Conservation (phyloP, 2,113 vertebrate genomes). For the Campylomormyrus tamandua region DNA sequence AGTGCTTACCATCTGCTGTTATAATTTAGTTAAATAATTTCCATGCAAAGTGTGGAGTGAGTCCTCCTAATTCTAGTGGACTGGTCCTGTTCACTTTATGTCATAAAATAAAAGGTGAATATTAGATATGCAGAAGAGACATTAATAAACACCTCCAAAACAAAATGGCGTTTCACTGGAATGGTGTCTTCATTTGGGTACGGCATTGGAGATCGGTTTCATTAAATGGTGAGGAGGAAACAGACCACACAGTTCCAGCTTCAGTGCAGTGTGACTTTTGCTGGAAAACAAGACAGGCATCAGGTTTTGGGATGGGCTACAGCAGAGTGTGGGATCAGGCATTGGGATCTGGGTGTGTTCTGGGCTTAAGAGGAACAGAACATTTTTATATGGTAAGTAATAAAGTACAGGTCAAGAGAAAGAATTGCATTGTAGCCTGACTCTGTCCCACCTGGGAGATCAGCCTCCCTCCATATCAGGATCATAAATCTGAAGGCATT, state of each 20-base stretch:
- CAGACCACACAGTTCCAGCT: neutral
- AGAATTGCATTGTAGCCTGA: neutral
- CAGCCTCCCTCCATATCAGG: neutral
- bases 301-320: neutral
- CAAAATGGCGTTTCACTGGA: neutral
- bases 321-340: conserved; percentile 2
- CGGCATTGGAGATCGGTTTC: neutral
- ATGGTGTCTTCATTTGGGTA: neutral
- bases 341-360: neutral
- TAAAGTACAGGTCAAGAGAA: neutral
- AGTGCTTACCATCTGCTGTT: conserved; percentile 1
- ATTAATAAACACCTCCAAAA: neutral
- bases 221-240: neutral
- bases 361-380: neutral
- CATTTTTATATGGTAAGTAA: neutral
- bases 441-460: neutral
- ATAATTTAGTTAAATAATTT: neutral
- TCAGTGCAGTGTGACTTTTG: neutral
- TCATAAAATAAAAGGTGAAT: neutral
- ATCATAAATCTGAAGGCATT: neutral
- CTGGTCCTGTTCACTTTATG: neutral
- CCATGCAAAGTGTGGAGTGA: neutral
- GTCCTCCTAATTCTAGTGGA: neutral
- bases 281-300: neutral
- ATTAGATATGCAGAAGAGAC: neutral